Conservation (phyloP, 2,113 vertebrate genomes). For the Entosphenus tridentatus region DNA sequence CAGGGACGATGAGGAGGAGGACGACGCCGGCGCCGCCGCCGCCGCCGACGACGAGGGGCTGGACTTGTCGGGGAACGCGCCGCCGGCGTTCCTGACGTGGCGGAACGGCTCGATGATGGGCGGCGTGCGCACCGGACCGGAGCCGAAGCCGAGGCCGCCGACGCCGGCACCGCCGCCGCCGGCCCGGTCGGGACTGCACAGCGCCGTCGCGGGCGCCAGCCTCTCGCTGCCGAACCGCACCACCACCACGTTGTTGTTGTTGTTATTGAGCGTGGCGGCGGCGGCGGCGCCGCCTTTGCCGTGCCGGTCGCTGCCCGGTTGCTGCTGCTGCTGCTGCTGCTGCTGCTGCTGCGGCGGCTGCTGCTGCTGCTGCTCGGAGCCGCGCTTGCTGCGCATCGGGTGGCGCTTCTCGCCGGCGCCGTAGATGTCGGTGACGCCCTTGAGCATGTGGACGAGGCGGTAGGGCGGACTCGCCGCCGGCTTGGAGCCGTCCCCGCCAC, state of each 20-base stretch:
- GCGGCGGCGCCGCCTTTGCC: slow-evolving; percentile 26
- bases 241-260: slow-evolving; percentile 29
- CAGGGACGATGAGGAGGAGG: no score
- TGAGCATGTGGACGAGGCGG: slow-evolving; percentile 95
- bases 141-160: no score
- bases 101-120: no score
- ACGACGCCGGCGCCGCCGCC: no score
- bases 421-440: slow-evolving; percentile 86
- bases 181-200: no score
- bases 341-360: slow-evolving; percentile 27
- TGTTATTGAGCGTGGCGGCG: slow-evolving; percentile 31
- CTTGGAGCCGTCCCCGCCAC: slow-evolving; percentile 36
- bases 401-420: slow-evolving; percentile 48
- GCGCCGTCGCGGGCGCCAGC: no score
- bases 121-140: no score
- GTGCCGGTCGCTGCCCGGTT: slow-evolving; percentile 80
- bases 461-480: slow-evolving; percentile 74
- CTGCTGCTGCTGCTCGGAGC: slow-evolving; percentile 19
- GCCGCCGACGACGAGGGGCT: no score
- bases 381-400: slow-evolving; percentile 18
- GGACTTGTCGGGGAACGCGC: no score
- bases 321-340: slow-evolving; percentile 63
- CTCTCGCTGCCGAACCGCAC: no score
- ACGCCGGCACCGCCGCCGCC: no score
- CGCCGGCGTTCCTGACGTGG: no score